Percentiles rank a stretch among this genome's conserved stretches.
Conservation (phyloP, 1,140 invertebrate genomes). For the Rhagoletis zephyria region DNA sequence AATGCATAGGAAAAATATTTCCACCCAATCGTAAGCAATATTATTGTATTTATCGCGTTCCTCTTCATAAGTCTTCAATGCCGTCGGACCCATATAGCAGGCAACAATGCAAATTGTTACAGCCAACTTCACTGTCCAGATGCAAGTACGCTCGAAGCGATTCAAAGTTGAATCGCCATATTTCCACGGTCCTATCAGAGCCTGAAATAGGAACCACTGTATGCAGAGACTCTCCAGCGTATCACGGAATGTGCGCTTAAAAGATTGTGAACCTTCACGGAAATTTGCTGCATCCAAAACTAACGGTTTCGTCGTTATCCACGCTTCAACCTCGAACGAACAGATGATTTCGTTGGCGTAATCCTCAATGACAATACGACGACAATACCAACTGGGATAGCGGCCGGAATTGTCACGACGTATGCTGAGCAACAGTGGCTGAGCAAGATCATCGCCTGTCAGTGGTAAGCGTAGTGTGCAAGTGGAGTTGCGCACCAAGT, state of each 20-base stretch:
- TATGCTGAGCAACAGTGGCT: conserved; percentile 37
- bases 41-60: conserved; percentile 52
- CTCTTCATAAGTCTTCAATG: conserved; percentile 53
- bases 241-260: neutral
- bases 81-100: conserved; percentile 45
- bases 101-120: conserved; percentile 27
- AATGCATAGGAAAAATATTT: conserved; percentile 41
- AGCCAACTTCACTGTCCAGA: conserved; percentile 41
- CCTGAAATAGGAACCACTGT: conserved; percentile 55
- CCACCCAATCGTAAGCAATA: conserved; percentile 29
- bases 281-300: conserved; percentile 20
- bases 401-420: conserved; percentile 41
- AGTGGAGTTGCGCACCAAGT: conserved; percentile 45
- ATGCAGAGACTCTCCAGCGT: conserved; percentile 27
- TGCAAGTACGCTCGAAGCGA: conserved; percentile 53
- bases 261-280: neutral
- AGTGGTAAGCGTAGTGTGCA: conserved; percentile 42
- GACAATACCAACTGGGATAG: conserved; percentile 56
- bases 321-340: conserved; percentile 9
- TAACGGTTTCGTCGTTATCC: conserved; percentile 20
- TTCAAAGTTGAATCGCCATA: conserved; percentile 18
- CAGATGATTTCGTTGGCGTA: neutral
- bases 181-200: conserved; percentile 48
- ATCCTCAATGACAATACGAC: conserved; percentile 14
- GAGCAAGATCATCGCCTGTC: neutral